phyloP scores from a whole-genome alignment of 2,113 vertebrate species.

The Leuciscus idus region DNA sequence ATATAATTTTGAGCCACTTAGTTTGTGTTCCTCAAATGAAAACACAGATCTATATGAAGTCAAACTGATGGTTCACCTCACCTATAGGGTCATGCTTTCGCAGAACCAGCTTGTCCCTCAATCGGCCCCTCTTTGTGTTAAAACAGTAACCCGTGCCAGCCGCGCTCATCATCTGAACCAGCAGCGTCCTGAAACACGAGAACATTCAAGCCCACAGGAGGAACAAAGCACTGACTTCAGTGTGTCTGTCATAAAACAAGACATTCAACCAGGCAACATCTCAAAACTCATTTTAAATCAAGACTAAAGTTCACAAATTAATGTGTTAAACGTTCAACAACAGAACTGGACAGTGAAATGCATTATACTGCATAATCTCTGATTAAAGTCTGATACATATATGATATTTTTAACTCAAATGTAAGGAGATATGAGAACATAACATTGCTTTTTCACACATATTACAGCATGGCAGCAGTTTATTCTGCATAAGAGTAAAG shows the following conservation, averaged over 20 bases:
- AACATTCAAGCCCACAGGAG: not conserved
- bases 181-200: conserved; percentile 76
- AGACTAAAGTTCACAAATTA: not conserved
- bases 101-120: conserved; percentile 87
- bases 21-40: no score
- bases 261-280: not conserved
- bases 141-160: conserved; percentile 88
- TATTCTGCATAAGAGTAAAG: not conserved
- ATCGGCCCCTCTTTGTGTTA: conserved; percentile 85
- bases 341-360: not conserved
- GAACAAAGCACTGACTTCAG: not conserved
- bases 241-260: not conserved
- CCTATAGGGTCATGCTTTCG: conserved; percentile 90
- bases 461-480: not conserved
- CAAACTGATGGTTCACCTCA: conserved; percentile 54
- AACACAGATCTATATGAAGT: no score
- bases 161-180: conserved; percentile 93
- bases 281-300: not conserved
- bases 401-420: no score
- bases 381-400: not conserved
- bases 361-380: not conserved
- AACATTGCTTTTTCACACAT: no score
- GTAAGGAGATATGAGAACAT: no score
- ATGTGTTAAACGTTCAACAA: not conserved
- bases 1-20: no score